Base-by-base conservation (phyloP, 1,140 invertebrate species). In the Drosophila subpulchrella region DNA sequence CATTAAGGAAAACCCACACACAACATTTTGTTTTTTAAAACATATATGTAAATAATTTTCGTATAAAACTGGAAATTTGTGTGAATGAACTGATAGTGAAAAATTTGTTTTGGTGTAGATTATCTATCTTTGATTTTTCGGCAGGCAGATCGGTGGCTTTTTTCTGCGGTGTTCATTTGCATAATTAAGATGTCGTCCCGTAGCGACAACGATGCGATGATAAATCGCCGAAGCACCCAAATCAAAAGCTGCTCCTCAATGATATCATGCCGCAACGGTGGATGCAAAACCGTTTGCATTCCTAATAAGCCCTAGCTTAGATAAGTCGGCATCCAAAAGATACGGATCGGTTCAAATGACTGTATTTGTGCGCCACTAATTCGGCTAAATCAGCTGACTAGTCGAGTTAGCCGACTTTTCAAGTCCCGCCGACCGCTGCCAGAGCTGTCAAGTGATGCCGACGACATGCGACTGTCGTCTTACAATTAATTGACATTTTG, bases 401-500 rank as follows among this genome's bases (percentile, higher is more conserved):
- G 56, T 24, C 42, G 17, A 12, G 46, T 54, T 54, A n/a, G 54
- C 17, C 36, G 13, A 13, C 24, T 8, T 41, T 42, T 62, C 39
- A 42, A 20, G 36, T 55, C 44, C 54, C 53, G 57, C 30, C 30
- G 46, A 81, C 46, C 24, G 59, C 51, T 66, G 78, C 55, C 55
- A 57, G 38, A 63, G 47, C 75, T 78, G 75, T 62, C 75, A 78
- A 27, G 39, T 47, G 44, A 53, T 47, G 62, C 63, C 66, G 53
- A 72, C 78, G 81, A 84, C 81, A 73, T 76, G 76, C 79, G 67
- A 81, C 74, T 82, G 78, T 82, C 83, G 85, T 82, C 66, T 86
- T 75, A 88, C 82, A 86, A 79, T 83, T 88, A 88, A 88, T 88
- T 88, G 83, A 89, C 83, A 76, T 88, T 88, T 88, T 80, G 79